Evolutionary conservation across 2,113 vertebrate species (phyloP).

Genomic region (Phocoena phocoena): DNA sequence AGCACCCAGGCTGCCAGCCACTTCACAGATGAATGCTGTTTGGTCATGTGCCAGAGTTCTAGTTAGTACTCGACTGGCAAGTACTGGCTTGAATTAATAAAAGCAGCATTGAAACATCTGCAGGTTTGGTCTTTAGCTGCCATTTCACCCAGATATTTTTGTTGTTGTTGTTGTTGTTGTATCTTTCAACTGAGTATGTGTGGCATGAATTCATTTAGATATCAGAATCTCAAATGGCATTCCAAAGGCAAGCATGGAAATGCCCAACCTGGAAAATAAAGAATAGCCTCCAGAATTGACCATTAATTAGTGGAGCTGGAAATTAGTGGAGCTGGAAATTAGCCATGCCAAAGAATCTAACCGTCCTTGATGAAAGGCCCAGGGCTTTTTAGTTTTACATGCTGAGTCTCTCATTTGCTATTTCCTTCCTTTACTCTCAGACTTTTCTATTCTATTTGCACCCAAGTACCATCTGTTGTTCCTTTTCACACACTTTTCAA

Average conservation of each 20-base stretch:
- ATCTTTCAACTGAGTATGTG: not conserved
- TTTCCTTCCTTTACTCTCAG: not conserved
- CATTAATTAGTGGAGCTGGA: not conserved
- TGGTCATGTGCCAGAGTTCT: not conserved
- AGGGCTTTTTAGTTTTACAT: not conserved
- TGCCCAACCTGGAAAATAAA: not conserved
- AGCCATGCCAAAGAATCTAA: not conserved
- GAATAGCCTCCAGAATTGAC: not conserved
- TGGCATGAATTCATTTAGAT: not conserved
- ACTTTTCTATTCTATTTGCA: not conserved
- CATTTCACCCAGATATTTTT: not conserved
- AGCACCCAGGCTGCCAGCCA: not conserved
- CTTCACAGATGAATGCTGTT: not conserved
- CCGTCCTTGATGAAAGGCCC: not conserved
- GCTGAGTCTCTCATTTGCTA: not conserved
- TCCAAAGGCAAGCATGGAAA: constrained; percentile 21
- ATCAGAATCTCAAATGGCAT: not conserved
- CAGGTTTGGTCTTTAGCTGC: not conserved
- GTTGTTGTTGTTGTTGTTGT: not conserved
- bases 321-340: not conserved
- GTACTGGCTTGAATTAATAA: not conserved
- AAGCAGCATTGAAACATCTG: not conserved
- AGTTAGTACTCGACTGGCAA: not conserved
- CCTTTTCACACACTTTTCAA: constrained; percentile 21
- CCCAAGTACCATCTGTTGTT: not conserved